Base-by-base conservation (phyloP, 2,797 vertebrate genomes). In the Odontamblyopus lacepedii region DNA sequence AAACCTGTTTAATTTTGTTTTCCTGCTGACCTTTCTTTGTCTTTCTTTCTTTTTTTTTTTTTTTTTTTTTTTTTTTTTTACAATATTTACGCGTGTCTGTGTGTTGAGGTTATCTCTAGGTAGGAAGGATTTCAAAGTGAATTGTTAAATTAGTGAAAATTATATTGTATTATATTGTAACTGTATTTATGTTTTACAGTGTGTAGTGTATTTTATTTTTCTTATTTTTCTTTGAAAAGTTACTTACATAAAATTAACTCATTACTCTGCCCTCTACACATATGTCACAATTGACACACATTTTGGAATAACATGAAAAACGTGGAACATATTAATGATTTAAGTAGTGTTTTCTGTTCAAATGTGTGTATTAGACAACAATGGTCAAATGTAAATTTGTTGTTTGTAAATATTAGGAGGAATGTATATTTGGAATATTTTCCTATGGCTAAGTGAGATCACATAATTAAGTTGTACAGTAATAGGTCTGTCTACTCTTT, bases 341-440 rank as follows among this genome's bases (percentile, higher is more conserved):
- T 29, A 60, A 15, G 13, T 35, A 15, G 41, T 15, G 13, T 56
- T 26, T 26, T 5, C 19, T 55, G 18, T 55, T 55, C 19, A n/a
- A 23, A 23, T 26, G 27, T 30, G 29, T 60, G 27, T 60, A 60
- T 60, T 29, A 27, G 26, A 59, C 26, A 27, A 29, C 15, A 16
- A 60, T 5, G 4, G 2, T 48, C 6, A 60, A 60, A 60, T 30
- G 27, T 2, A 30, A 60, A 60, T 13, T 23, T 15, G 57, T 23
- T 35, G 65, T 63, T 60, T 83, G 70, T 83, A 77, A 71, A 81
- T 78, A 78, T 2, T 23, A 32, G 60, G 3, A 61, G 67, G 11
- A 44, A 0, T 64, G 12, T 55, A 41, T 69, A 53, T 63, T 63
- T 18, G 30, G 16, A 29, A 13, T 26, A 15, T 11, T 63, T 67